Conservation (phyloP, 2,888 invertebrate genomes). For the Perdita meconis region DNA sequence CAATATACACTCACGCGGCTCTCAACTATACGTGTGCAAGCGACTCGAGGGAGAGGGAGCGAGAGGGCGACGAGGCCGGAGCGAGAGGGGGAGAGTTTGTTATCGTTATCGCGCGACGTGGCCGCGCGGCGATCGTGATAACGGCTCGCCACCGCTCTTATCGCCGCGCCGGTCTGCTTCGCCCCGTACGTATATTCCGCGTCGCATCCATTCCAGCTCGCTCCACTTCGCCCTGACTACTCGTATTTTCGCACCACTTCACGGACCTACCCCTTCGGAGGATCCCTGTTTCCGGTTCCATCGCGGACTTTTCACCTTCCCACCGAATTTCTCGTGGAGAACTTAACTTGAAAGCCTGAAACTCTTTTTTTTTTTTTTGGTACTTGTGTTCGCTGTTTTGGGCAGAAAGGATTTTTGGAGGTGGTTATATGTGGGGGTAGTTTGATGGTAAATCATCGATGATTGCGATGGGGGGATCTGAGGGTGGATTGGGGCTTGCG, state of each 20-base stretch:
- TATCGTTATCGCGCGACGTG: constrained; percentile 80
- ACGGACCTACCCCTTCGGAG: constrained; percentile 47
- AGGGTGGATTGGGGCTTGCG: no score
- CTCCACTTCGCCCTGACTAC: constrained; percentile 72
- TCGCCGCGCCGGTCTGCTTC: constrained; percentile 72
- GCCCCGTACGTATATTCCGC: constrained; percentile 67
- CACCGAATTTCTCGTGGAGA: background rate
- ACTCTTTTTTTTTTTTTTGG: no score
- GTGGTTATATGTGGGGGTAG: no score
- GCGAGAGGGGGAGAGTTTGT: constrained; percentile 65
- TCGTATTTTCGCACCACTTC: constrained; percentile 72
- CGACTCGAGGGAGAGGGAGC: constrained; percentile 5
- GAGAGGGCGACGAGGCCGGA: constrained; percentile 34
- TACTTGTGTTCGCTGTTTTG: no score
- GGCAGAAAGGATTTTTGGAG: no score
- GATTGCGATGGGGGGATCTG: no score
- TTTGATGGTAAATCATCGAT: no score
- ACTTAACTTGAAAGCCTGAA: no score
- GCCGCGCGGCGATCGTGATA: constrained; percentile 75
- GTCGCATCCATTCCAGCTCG: constrained; percentile 76
- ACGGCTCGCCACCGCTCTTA: constrained; percentile 72
- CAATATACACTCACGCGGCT: constrained; percentile 43
- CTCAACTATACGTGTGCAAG: constrained; percentile 32
- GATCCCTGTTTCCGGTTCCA: constrained; percentile 10
- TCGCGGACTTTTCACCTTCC: background rate